Base-by-base conservation (phyloP, 2,113 vertebrate genomes). In the Papio anubis region DNA sequence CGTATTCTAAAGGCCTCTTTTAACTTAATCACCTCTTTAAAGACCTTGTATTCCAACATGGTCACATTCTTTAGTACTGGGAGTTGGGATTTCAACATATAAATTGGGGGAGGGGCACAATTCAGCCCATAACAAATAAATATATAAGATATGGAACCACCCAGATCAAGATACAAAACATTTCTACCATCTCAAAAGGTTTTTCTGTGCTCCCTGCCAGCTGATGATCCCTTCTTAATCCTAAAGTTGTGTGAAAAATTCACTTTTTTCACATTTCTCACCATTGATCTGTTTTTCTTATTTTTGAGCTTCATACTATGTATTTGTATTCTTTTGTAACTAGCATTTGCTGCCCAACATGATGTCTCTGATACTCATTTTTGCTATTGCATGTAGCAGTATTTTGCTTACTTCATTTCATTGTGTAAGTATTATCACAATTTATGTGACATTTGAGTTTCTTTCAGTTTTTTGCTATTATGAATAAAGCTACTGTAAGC, bases 381-480 rank as follows among this genome's bases (percentile, higher is more conserved):
- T 50, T 73, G 23, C 50, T 93, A 85, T 68, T 95, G 18, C 13
- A 83, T 70, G 20, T 76, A 82, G 9, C 10, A 30, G 25, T 82
- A 50, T 75, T 89, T 73, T 25, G 38, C 21, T 96, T 93, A 66
- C 38, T 50, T 97, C n/a, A 82, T 83, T 84, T 89, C 6, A 70
- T 64, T 97, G 52, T 90, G 13, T 68, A 87, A 66, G 64, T 87
- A 72, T 43, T 5, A 8, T 91, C 38, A 48, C 35, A 78, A 78
- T 92, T 84, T 80, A 55, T 52, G 30, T 76, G 48, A 88, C 20
- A 82, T 59, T 35, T 93, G 50, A 83, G 8, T 57, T 86, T 8
- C n/a, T 97, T 32, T 38, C 30, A 57, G 32, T 13, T 88, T 87
- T 25, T n/a, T 21, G n/a, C 14, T 93, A 45, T 79, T 90, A 38